phyloP scores from a whole-genome alignment of 2,797 vertebrate genomes.

The Pampus argenteus region DNA sequence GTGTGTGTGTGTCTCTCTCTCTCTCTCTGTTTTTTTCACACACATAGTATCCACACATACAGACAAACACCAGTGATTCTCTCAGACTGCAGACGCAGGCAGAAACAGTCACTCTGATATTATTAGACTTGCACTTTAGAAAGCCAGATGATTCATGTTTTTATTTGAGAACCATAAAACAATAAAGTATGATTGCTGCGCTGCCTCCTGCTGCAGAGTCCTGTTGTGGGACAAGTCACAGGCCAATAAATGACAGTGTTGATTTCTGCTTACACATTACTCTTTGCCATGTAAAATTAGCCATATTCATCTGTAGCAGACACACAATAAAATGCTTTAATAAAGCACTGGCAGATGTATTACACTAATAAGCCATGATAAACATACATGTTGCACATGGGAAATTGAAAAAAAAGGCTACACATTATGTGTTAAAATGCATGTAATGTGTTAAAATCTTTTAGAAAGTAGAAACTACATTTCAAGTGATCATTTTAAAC shows the following conservation, averaged over 20 bases:
- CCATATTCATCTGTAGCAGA: constrained; percentile 57
- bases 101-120: constrained; percentile 75
- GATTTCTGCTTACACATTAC: constrained; percentile 73
- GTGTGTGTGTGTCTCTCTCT: constrained; percentile 17
- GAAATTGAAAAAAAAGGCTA: background rate
- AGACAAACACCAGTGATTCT: constrained; percentile 46
- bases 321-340: constrained; percentile 47
- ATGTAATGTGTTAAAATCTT: too few relatives aligned
- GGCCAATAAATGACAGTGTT: constrained; percentile 79
- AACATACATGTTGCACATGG: background rate
- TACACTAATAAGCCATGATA: constrained; percentile 54
- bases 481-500: too few relatives aligned
- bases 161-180: constrained; percentile 84
- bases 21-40: constrained; percentile 14
- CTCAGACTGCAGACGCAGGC: constrained; percentile 72
- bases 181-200: constrained; percentile 72
- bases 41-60: constrained; percentile 19
- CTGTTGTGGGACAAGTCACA: constrained; percentile 58
- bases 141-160: constrained; percentile 82
- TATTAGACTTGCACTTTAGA: constrained; percentile 82
- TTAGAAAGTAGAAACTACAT: too few relatives aligned
- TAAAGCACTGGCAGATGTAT: constrained; percentile 54
- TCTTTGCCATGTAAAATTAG: constrained; percentile 62
- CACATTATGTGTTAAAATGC: too few relatives aligned
- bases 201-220: constrained; percentile 51